Evolutionary conservation across 1,140 invertebrate genomes (phyloP), one percentile per base, ranked within the genome.

Genomic region (Papilio glaucus): DNA sequence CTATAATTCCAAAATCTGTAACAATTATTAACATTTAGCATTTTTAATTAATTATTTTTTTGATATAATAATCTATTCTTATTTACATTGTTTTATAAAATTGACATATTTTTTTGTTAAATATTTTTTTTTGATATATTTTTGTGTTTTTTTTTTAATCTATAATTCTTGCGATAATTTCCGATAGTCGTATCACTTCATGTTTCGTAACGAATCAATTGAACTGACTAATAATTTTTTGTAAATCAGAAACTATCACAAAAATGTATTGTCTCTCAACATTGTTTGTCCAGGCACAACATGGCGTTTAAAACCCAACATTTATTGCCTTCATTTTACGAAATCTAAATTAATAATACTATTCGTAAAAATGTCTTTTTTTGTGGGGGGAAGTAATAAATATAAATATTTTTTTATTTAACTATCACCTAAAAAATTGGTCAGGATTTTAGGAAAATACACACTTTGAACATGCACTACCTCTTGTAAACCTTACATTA

Each of bases 361-460:
- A 92, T 92, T 87, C 88, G 90, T 92, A 92, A 92, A 92, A 92
- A 92, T 91, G 89, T 91, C 89, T 92, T 92, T 89, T 91, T 73
- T 87, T 77, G 86, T 83, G 85, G 86, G 86, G n/a, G 88, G 85
- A 86, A 89, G 80, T 90, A 91, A 92, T 92, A 92, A 92, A 92
- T 92, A 92, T 90, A 91, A 88, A 89, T 89, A 88, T 82, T 83
- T 82, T 78, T 83, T 85, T 81, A 85, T 84, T 84, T 80, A 86
- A 87, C 88, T 91, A 90, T 85, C 77, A 83, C 77, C 85, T 90
- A 85, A 89, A 85, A 88, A 84, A 90, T 92, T 91, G 90, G 89
- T 91, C 89, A 82, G 88, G 88, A 84, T 84, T 57, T 86, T 87
- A 90, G 90, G 88, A 90, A 76, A 84, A 85, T 89, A 91, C 85